phyloP scores from a whole-genome alignment of 2,888 invertebrate species.

The Callimorpha dominula region DNA sequence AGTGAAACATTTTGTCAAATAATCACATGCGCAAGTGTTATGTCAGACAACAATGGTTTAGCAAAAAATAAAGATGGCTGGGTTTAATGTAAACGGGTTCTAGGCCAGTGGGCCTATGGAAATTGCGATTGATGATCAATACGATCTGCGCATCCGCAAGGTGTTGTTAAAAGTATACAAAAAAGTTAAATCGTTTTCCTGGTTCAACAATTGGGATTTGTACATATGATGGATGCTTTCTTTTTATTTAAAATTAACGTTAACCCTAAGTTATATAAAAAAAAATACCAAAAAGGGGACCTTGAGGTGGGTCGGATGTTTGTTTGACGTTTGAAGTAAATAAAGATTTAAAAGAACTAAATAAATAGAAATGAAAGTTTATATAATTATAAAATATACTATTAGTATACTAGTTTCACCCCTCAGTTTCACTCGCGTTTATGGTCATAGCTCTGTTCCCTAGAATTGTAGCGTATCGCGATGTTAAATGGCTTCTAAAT shows the following conservation, averaged over 20 bases:
- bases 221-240: constrained; percentile 3
- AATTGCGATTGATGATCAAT: constrained; percentile 60
- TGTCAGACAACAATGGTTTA: constrained; percentile 57
- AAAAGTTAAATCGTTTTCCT: constrained; percentile 21
- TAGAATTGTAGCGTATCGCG: no score
- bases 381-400: no score
- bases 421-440: no score
- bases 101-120: constrained; percentile 46
- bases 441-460: no score
- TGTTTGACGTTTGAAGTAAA: no score
- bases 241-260: not conserved
- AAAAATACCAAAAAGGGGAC: no score
- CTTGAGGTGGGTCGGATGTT: no score
- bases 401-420: no score
- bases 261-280: no score
- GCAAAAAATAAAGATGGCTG: constrained; percentile 62
- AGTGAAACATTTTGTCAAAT: constrained; percentile 76
- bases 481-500: no score
- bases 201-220: constrained; percentile 25
- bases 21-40: constrained; percentile 77
- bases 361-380: no score
- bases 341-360: no score
- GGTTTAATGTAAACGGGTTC: constrained; percentile 67
- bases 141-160: constrained; percentile 61
- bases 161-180: constrained; percentile 39